A percentile compares a stretch with the other conserved stretches of the same genome.
Evolutionary conservation across 1,140 invertebrate species (phyloP).

Genomic region (Macrobrachium nipponense): DNA sequence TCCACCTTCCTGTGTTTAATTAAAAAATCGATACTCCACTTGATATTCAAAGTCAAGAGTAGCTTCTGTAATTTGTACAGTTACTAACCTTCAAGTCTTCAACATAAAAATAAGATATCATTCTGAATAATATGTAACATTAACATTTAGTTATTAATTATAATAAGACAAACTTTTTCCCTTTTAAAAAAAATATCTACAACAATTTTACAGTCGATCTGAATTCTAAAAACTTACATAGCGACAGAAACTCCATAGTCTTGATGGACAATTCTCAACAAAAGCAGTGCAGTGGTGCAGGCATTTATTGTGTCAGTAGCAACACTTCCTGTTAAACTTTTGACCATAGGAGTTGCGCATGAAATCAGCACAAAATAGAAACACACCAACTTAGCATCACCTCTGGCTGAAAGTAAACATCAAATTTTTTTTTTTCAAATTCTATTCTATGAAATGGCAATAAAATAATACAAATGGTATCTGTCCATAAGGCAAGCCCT

Average conservation of each 20-base stretch:
- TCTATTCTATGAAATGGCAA: background rate
- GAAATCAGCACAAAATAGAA: constrained; percentile 49
- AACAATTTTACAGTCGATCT: too few relatives aligned
- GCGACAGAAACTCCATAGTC: constrained; percentile 61
- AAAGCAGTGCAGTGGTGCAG: constrained; percentile 52
- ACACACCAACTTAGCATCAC: constrained; percentile 51
- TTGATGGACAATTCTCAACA: constrained; percentile 54
- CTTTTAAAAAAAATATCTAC: too few relatives aligned
- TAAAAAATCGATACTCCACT: background rate
- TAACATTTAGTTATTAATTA: too few relatives aligned
- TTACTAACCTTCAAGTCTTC: background rate
- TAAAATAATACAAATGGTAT: too few relatives aligned
- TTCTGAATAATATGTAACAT: too few relatives aligned
- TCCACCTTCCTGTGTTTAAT: too few relatives aligned
- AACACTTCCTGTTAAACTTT: constrained; percentile 57
- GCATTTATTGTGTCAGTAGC: constrained; percentile 63
- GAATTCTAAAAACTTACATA: constrained; percentile 40
- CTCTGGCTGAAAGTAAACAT: constrained; percentile 22
- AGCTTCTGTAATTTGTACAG: background rate
- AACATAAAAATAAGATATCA: background rate
- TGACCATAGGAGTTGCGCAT: constrained; percentile 56
- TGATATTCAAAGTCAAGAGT: background rate
- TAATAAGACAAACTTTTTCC: too few relatives aligned
- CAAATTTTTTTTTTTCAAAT: background rate
- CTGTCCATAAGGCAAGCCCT: background rate